Percentiles rank a stretch among this genome's conserved stretches.
phyloP scores from a whole-genome alignment of 2,797 vertebrate genomes.

The Champsocephalus gunnari region DNA sequence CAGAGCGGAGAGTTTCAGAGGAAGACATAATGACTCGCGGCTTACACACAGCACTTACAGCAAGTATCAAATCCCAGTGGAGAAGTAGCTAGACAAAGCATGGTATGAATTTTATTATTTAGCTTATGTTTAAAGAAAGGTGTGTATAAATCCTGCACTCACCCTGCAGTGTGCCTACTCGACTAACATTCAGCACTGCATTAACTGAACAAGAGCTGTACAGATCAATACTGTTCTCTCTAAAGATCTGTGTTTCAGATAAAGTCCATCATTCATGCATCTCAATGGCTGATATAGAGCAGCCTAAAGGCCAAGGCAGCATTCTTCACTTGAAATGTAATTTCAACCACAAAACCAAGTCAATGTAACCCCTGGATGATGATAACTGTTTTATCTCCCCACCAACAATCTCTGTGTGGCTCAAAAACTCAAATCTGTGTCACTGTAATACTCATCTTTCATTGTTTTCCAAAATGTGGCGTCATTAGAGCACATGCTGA shows the following conservation, averaged over 20 bases:
- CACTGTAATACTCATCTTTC: conserved; percentile 28
- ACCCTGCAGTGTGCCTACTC: neutral
- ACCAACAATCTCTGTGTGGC: neutral
- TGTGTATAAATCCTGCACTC: neutral
- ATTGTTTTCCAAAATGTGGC: conserved; percentile 5
- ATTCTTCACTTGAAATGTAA: conserved; percentile 8
- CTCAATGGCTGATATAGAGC: neutral
- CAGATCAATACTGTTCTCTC: conserved; percentile 28
- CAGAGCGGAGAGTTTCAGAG: conserved; percentile 56
- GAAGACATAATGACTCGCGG: conserved; percentile 38
- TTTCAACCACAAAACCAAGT: neutral
- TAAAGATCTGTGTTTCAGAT: neutral
- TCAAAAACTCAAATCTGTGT: conserved; percentile 14
- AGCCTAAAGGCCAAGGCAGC: neutral
- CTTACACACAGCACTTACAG: conserved; percentile 27
- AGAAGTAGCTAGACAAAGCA: neutral
- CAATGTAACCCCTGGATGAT: neutral
- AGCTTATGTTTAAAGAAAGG: neutral
- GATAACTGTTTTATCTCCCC: conserved; percentile 10
- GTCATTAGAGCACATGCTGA: conserved; percentile 4
- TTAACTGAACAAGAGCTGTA: conserved; percentile 17
- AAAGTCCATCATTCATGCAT: neutral
- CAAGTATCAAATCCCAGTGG: conserved; percentile 20
- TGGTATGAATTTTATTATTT: neutral
- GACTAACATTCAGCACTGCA: conserved; percentile 1